Base-by-base conservation (phyloP, 23 tunicate species). In the Diplosoma virens region DNA sequence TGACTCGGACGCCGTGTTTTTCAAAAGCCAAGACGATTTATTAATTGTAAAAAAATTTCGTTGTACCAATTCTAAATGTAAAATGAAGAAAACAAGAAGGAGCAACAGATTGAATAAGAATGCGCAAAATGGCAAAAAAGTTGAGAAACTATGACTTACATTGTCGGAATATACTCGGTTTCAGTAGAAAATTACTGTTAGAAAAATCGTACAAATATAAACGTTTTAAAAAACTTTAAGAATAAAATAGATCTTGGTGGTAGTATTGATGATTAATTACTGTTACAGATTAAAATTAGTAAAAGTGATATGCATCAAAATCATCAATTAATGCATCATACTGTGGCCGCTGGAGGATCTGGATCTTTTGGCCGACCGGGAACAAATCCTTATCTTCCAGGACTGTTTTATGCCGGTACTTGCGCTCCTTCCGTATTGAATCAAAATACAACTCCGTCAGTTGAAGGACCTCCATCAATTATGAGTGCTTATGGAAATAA, bases 321-420 rank as follows among this genome's bases (percentile, higher is more conserved):
- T 18, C 74, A 67, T 25, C 74, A 35, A 36, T 25, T 3, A 3
- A 64, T 78, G 74, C 45, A 60, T 7, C 83, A 78, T 17, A 47
- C 74, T 1, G 45, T 74, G 9, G 35, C 9, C 6, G n/a, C 69
- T 27, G 35, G 35, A 3, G 30, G 30, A 14, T 17, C 17, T 5
- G 69, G 23, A 26, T 7, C 35, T n/a, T 61, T 27, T 29, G 35
- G 3, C 9, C 69, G 69, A 5, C 35, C 35, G 6, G 63, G 63
- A 4, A n/a, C n/a, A n/a, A n/a, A n/a, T n/a, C n/a, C n/a, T n/a
- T 61, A 41, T 41, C 9, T 41, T 9, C 50, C 50, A 23, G 34
- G 71, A 6, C 37, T 35, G 20, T 68, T 68, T 68, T 68, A 68
- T 41, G 27, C 24, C 7, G 71, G n/a, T 6, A 27, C 29, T 9